A percentile compares a stretch with the other conserved stretches of the same genome.
Conservation (phyloP, 2,888 invertebrate genomes). For the Xestobium rufovillosum region DNA sequence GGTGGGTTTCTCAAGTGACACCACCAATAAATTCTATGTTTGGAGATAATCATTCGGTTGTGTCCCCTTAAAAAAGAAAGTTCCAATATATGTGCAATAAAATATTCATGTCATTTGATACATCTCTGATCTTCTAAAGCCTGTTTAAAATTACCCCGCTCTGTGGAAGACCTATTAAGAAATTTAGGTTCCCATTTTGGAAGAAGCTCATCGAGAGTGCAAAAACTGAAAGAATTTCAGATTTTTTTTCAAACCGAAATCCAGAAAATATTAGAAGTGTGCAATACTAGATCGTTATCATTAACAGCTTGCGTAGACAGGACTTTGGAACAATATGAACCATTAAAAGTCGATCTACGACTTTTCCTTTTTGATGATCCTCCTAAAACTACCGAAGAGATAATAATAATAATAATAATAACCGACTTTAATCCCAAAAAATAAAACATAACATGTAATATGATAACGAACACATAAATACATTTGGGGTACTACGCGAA, state of each 20-base stretch:
- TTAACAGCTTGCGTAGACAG: too few relatives aligned
- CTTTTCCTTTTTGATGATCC: conserved; percentile 20
- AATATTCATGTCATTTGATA: conserved; percentile 34
- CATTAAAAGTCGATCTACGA: conserved; percentile 23
- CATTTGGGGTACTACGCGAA: too few relatives aligned
- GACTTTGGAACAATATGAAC: conserved; percentile 25
- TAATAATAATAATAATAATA: too few relatives aligned
- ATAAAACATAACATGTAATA: too few relatives aligned
- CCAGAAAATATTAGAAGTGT: too few relatives aligned
- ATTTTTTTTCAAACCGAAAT: conserved; percentile 26
- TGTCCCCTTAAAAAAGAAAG: conserved; percentile 17
- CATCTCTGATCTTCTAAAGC: conserved; percentile 32
- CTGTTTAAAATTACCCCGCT: conserved; percentile 31
- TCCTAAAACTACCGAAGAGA: conserved; percentile 9
- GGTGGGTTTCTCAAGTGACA: conserved; percentile 29
- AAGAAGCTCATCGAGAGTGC: conserved; percentile 17
- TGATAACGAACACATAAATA: too few relatives aligned
- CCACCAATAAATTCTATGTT: conserved; percentile 31
- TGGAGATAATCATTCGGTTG: conserved; percentile 22
- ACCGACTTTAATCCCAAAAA: too few relatives aligned
- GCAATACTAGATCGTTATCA: too few relatives aligned
- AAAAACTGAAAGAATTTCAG: conserved; percentile 28
- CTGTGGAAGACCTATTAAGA: conserved; percentile 26
- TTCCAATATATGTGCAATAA: conserved; percentile 29
- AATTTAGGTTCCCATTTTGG: conserved; percentile 25